These are phyloP conservation scores for Masticophis lateralis DNA, from an alignment of 2,797 vertebrate species.

Conservation along the genomic window DNA sequence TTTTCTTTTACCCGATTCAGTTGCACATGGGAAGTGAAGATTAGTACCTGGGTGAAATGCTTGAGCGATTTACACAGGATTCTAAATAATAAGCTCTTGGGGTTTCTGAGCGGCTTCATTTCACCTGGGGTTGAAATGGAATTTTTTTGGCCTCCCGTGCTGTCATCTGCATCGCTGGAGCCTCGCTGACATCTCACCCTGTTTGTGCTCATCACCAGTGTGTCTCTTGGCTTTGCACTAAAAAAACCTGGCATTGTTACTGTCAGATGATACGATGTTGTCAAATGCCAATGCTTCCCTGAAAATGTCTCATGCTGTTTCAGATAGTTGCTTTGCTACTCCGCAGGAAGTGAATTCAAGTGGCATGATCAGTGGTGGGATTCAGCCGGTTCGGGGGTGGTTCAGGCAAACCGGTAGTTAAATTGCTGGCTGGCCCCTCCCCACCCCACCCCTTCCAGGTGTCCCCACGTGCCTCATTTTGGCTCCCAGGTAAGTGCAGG, in stretches of 20 bases:
- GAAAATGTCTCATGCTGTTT: slow-evolving; percentile 21
- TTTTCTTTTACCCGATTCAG: slow-evolving; percentile 59
- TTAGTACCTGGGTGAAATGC: slow-evolving; percentile 59
- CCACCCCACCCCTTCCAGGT: too few species aligned
- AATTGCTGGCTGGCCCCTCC: too few species aligned
- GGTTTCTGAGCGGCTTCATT: slow-evolving; percentile 57
- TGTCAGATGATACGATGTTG: slow-evolving; percentile 9
- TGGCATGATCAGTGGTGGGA: neutral
- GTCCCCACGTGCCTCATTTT: too few species aligned
- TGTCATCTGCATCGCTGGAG: slow-evolving; percentile 40
- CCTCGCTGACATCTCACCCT: neutral
- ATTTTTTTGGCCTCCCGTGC: slow-evolving; percentile 26
- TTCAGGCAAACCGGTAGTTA: too few species aligned
- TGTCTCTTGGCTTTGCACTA: slow-evolving; percentile 20
- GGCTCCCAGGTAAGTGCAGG: too few species aligned
- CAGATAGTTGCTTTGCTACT: neutral
- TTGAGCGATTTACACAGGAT: slow-evolving; percentile 59
- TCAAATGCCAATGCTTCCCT: neutral
- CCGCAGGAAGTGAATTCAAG: neutral
- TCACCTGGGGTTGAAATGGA: slow-evolving; percentile 49
- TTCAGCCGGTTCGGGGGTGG: too few species aligned
- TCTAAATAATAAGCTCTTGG: slow-evolving; percentile 61
- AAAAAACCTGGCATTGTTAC: neutral
- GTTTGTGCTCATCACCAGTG: neutral
- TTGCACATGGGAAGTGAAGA: slow-evolving; percentile 52